Percentiles rank a stretch among this genome's conserved stretches.
Evolutionary conservation across 2,888 invertebrate species (phyloP).

Genomic region (Junonia oenone): DNA sequence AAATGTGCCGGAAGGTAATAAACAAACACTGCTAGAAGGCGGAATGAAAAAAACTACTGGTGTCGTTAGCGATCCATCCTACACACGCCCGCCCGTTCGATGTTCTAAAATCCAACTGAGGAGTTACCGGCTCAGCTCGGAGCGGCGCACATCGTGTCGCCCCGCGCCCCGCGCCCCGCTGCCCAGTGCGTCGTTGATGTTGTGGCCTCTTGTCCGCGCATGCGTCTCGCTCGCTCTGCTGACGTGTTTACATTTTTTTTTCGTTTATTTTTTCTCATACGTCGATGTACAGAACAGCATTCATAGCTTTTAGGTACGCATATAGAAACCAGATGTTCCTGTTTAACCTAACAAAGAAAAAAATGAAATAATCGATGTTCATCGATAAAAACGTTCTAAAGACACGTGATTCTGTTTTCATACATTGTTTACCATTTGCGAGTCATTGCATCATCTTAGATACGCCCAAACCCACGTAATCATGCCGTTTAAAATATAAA

Average conservation of each 20-base stretch:
- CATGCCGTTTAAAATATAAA: neutral
- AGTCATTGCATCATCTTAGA: slow-evolving; percentile 31
- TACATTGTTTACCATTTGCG: slow-evolving; percentile 28
- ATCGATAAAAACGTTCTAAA: neutral
- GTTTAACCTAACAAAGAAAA: slow-evolving; percentile 20
- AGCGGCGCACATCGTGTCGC: slow-evolving; percentile 42
- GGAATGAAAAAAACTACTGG: slow-evolving; percentile 81
- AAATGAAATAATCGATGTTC: slow-evolving; percentile 6
- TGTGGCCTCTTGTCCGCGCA: slow-evolving; percentile 60
- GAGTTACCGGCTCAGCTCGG: slow-evolving; percentile 45
- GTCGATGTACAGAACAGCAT: slow-evolving; percentile 27
- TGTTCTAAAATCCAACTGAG: slow-evolving; percentile 78
- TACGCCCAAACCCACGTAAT: slow-evolving; percentile 11
- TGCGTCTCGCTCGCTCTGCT: slow-evolving; percentile 67
- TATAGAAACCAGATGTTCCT: slow-evolving; percentile 31
- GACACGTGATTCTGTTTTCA: slow-evolving; percentile 20
- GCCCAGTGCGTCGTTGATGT: slow-evolving; percentile 34
- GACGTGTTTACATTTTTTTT: slow-evolving; percentile 76
- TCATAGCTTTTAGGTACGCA: slow-evolving; percentile 25
- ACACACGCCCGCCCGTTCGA: slow-evolving; percentile 78
- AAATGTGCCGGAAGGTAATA: slow-evolving; percentile 68
- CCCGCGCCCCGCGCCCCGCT: slow-evolving; percentile 39
- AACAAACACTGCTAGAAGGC: slow-evolving; percentile 77
- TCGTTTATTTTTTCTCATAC: slow-evolving; percentile 49
- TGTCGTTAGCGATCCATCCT: slow-evolving; percentile 78